Evolutionary conservation across 2,797 vertebrate species (phyloP), one percentile per base, ranked within the genome.

Genomic region (Geotrypetes seraphini): DNA sequence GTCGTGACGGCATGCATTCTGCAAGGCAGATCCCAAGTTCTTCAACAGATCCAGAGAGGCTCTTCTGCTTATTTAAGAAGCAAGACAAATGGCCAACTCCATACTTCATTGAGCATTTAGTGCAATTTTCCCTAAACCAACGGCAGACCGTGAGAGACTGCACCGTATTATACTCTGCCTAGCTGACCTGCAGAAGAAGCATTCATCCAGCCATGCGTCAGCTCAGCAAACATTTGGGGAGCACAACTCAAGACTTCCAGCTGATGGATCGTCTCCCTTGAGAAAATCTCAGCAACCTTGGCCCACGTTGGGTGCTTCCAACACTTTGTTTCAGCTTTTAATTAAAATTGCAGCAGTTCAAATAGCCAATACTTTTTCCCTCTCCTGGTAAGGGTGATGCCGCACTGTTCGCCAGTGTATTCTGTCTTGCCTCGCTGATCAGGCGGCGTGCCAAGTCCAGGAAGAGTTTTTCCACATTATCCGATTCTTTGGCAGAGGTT

Each of bases 391-490:
- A 82, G 1, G 91, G 89, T 28, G 94, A 90, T 47, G 88, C 86
- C 54, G 96, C 92, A 75, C 81, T 96, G 89, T 97, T 94, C 64
- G 95, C 90, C 66, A 98, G 82, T 13, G 92, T 93, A 72, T 97
- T 96, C 79, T 92, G 95, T 64, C 94, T 89, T 58, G 96, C 95
- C 57, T 96, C 93, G 4, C 87, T 86, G 66, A 98, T 98, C 61
- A 99, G 78, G 50, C 91, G 80, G 45, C 92, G 92, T 5, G 96
- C 96, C 71, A 99, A 84, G 73, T 97, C 92, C 60, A 99, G 88
- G 72, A 99, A 99, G 42, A 99, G 93, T 75, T 94, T 98, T 79
- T 99, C 96, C 48, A 99, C 96, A 6, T 99, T 99, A 79, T 99
- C 96, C 0, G 95, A 96, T 50, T 98, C 96, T 64, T 99, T 99